Percentiles rank a stretch among this genome's conserved stretches.
These are phyloP conservation scores for Albula glossodonta DNA, from an alignment of 2,113 vertebrate species.

Conservation along the genomic window DNA sequence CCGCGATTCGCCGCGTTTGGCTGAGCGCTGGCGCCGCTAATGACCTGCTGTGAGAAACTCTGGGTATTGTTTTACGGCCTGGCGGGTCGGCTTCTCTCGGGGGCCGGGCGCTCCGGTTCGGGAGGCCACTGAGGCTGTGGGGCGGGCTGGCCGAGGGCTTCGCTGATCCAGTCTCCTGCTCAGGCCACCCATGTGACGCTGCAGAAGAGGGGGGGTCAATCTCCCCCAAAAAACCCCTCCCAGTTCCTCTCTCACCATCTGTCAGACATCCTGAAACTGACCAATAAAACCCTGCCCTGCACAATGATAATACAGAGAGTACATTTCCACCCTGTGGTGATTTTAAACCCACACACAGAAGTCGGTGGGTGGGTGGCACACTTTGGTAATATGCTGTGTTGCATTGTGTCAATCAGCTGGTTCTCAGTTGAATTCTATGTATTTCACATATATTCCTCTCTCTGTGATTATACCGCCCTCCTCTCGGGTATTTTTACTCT, in stretches of 20 bases:
- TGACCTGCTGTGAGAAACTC: neutral
- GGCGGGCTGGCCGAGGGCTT: too few species aligned
- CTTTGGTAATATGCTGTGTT: too few species aligned
- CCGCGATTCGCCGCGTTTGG: neutral
- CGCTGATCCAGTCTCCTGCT: too few species aligned
- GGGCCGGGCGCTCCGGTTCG: too few species aligned
- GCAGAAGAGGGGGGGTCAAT: neutral
- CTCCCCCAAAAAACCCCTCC: too few species aligned
- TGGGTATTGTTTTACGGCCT: neutral
- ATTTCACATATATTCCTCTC: too few species aligned
- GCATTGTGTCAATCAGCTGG: too few species aligned
- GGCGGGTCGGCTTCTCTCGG: neutral
- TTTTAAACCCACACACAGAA: neutral
- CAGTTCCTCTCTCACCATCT: neutral
- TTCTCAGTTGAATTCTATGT: too few species aligned
- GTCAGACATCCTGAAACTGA: neutral
- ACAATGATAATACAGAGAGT: neutral
- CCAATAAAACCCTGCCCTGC: neutral
- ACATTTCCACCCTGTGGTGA: neutral
- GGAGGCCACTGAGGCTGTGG: too few species aligned
- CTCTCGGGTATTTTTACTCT: too few species aligned
- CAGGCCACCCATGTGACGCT: neutral
- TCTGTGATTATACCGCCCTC: too few species aligned
- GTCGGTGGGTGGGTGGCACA: too few species aligned
- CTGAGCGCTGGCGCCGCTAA: neutral